These are phyloP conservation scores for Ligdia adustata DNA, from an alignment of 2,888 invertebrate species.

Conservation along the genomic window DNA sequence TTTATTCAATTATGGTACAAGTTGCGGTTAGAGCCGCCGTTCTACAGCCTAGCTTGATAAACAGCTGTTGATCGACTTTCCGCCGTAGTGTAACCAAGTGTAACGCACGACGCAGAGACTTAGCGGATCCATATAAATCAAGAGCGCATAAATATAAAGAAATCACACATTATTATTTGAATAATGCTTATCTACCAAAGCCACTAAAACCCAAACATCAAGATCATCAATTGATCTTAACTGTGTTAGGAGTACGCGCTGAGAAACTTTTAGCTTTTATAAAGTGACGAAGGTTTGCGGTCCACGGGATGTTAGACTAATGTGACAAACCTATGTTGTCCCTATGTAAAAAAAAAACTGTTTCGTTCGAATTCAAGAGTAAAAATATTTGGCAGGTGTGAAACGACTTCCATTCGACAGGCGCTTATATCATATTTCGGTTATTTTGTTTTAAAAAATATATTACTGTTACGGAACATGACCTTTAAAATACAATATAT, in stretches of 20 bases:
- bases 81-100: not conserved
- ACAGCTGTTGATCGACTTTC: constrained; percentile 17
- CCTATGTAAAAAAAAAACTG: too few species aligned
- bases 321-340: too few species aligned
- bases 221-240: constrained; percentile 26
- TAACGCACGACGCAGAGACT: not conserved
- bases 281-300: constrained; percentile 21
- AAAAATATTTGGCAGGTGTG: too few species aligned
- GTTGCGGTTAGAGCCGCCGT: constrained; percentile 12
- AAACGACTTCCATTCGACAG: too few species aligned
- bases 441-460: too few species aligned
- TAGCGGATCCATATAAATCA: too few species aligned
- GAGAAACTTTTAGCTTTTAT: constrained; percentile 5
- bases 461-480: too few species aligned
- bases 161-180: too few species aligned
- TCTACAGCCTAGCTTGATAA: constrained; percentile 4
- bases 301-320: constrained; percentile 21
- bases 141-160: too few species aligned
- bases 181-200: constrained; percentile 30
- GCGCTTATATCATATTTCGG: too few species aligned
- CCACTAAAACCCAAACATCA: constrained; percentile 24
- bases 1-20: constrained; percentile 15
- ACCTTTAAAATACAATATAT: too few species aligned
- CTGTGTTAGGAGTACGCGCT: constrained; percentile 28
- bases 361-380: too few species aligned